Percentiles rank a stretch among this genome's conserved stretches.
Conservation (phyloP, 2,888 invertebrate genomes). For the Cheilosia scutellata region DNA sequence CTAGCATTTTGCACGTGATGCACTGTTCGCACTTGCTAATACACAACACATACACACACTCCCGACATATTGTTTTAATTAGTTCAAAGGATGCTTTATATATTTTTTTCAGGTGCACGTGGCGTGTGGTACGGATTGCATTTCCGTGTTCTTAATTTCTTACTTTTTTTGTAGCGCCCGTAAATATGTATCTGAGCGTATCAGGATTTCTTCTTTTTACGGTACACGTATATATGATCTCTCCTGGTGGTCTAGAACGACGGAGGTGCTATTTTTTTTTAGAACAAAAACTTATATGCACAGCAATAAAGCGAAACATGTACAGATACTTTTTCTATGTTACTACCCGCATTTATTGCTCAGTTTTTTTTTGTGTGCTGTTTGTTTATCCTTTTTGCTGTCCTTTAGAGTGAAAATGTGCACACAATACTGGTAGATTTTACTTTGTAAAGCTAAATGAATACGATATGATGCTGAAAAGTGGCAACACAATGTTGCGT, state of each 20-base stretch:
- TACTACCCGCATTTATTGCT: not conserved
- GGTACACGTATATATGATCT: not conserved
- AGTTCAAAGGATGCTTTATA: slow-evolving; percentile 56
- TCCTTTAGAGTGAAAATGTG: slow-evolving; percentile 15
- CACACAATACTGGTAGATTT: slow-evolving; percentile 25
- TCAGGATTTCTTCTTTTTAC: slow-evolving; percentile 17
- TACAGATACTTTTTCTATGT: slow-evolving; percentile 18
- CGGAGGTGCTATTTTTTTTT: not conserved
- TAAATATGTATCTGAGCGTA: slow-evolving; percentile 9
- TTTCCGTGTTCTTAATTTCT: slow-evolving; percentile 37
- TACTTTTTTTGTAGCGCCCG: not conserved
- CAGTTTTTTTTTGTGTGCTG: not conserved
- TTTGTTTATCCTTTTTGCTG: slow-evolving; percentile 15
- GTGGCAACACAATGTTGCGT: slow-evolving; percentile 55
- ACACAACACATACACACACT: slow-evolving; percentile 2
- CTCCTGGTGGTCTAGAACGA: not conserved
- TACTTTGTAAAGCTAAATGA: slow-evolving; percentile 50
- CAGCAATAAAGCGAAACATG: slow-evolving; percentile 28
- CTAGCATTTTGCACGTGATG: slow-evolving; percentile 46
- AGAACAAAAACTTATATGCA: slow-evolving; percentile 12
- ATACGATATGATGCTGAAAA: slow-evolving; percentile 23
- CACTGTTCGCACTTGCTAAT: slow-evolving; percentile 16
- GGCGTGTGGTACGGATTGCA: slow-evolving; percentile 41
- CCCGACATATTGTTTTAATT: slow-evolving; percentile 57
- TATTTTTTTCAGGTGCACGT: slow-evolving; percentile 35